Base-by-base conservation (phyloP, 2,797 vertebrate genomes). In the Pseudochaenichthys georgianus region DNA sequence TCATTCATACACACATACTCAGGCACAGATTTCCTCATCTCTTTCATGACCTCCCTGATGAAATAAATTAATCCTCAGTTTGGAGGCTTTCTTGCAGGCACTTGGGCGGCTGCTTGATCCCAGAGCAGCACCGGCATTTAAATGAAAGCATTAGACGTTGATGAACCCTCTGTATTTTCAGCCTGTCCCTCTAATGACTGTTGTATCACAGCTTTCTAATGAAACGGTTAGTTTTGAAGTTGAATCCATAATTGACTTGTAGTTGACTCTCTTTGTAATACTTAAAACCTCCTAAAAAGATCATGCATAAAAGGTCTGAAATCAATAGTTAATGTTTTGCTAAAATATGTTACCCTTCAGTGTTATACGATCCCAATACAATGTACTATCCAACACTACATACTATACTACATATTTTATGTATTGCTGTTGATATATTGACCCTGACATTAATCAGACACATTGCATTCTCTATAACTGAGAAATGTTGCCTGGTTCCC, bases 91-190 rank as follows among this genome's bases (percentile, higher is more conserved):
- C 11, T 53, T 64, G 9, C 31, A 47, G 60, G 28, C 23, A 19
- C 53, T 19, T 48, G n/a, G 10, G 38, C 45, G 3, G 3, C 45
- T 57, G 38, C 8, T 46, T 45, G 10, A 34, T 73, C 46, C 7
- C 72, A 60, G 67, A 28, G 31, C 41, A 59, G 43, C 58, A 8
- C 28, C 21, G 15, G 70, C 50, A 64, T 83, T 70, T 48, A 65
- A 78, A 77, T 73, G 51, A 53, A 66, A 46, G n/a, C 57, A 73
- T 70, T 75, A 64, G 17, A 69, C 45, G 75, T 62, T 75, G 65
- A 76, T 81, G 19, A 70, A 62, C 23, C 51, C 23, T 46, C 2
- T 45, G 21, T 55, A 17, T 48, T 73, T 54, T 68, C 9, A 53
- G 34, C 28, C 19, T 3, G 16, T 5, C 41, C 21, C 16, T 28